Evolutionary conservation across 2,113 vertebrate genomes (phyloP), one percentile per base, ranked within the genome.

Genomic region (Heloderma charlesbogerti): DNA sequence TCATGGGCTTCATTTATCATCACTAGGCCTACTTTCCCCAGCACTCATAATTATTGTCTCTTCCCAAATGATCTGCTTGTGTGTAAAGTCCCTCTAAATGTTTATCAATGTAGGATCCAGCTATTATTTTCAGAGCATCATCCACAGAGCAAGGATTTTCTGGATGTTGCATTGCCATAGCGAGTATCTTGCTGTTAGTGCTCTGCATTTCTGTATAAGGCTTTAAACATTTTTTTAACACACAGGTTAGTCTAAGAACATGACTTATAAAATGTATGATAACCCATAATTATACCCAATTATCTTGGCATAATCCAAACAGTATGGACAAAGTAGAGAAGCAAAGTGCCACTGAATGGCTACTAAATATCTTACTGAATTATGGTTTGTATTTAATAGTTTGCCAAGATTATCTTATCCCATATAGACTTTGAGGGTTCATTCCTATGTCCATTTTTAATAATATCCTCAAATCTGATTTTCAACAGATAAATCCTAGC

Each of bases 401-500:
- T 88, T 37, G 6, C 66, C n/a, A 88, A 69, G 34, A 90, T 57
- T 37, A 87, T 87, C n/a, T 69, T 29, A 15, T 25, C 89, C 22
- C 9, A 80, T 79, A 0, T 43, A 18, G 3, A 63, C 15, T 2
- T 89, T 89, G 90, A 86, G 63, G n/a, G 87, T 94, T 93, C 37
- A 83, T 2, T 93, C 4, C 71, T 87, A 31, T 75, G 91, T 90
- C 45, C 18, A 6, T 93, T 90, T 81, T 43, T 0, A 93, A 93
- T 91, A 92, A 93, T 88, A n/a, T 18, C 29, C 18, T 34, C 22
- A 79, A 25, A 66, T 94, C 93, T 94, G 0, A 15, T 96, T 90
- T 95, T 95, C 66, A 83, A 92, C 96, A 99, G 99, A 98, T 99
- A 90, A 96, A 98, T 95, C 98, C 98, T 77, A 88, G 90, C 15